Evolutionary conservation across 2,113 vertebrate species (phyloP), one percentile per base, ranked within the genome.

Genomic region (Pelecanoides urinatrix): DNA sequence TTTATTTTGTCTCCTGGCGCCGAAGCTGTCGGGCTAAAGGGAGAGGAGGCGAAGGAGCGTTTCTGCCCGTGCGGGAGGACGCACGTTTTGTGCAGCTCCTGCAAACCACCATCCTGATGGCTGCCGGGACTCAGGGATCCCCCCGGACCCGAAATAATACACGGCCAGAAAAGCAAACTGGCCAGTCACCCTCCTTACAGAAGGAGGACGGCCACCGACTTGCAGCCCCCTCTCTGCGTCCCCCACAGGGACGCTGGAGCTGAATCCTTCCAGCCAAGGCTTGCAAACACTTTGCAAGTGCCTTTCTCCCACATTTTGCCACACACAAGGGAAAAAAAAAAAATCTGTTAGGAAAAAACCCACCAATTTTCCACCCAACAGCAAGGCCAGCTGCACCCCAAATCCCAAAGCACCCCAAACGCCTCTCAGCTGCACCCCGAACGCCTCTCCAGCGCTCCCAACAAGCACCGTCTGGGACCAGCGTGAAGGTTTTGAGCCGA

Each of bases 181-280:
- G 11, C 45, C 40, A 25, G 25, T 29, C 17, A 9, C 11, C 15
- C 36, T 79, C 34, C 44, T 52, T 25, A 42, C 7, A 55, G 36
- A 50, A 65, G 40, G 2, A 75, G 76, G 42, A 16, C 6, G 7
- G 11, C 12, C 36, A 36, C 34, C 0, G 0, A 36, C 50, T n/a
- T 82, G 52, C 25, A 88, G 29, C 12, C 29, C 27, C 50, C 8
- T 19, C 45, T 19, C 42, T 0, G 0, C 7, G 10, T 38, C 10
- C 29, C 30, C 42, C 50, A 2, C 7, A 8, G 40, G 11, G 8
- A 58, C 19, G 23, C 58, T 40, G 55, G 70, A 78, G n/a, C 82
- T 27, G 61, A 68, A 40, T 40, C 29, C 70, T 68, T 82, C 40
- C 83, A 83, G 29, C 17, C 67, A 72, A 72, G 56, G 47, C 29